Base-by-base conservation (phyloP, 2,888 invertebrate species). In the Desoria tigrina region DNA sequence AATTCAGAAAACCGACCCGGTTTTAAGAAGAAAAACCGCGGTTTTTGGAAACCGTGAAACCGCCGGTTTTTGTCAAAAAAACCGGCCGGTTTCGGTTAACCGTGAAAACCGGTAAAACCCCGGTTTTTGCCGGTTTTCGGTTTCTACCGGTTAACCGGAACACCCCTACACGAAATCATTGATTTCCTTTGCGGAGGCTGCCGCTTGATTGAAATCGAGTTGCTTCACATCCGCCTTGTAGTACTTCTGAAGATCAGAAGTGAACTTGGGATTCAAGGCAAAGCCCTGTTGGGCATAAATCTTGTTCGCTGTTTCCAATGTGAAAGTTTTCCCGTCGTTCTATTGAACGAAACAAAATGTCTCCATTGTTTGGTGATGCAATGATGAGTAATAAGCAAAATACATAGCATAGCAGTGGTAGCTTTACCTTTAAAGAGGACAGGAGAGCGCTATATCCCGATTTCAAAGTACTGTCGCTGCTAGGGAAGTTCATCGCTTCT, bases 271-370 rank as follows among this genome's bases (percentile, higher is more conserved):
- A 14, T 72, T 63, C 9, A 78, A 49, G 7, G 59, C 49, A 50
- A 72, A 76, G 2, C 76, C 76, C 2, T 71, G 64, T 49, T 76
- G 72, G 21, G 79, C 68, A 60, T 75, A 79, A 42, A 79, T 62
- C 18, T 76, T 74, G 69, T 79, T 79, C 2, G 78, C 79, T 26
- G 77, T 74, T 58, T 77, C 74, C 21, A 78, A 63, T 6, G 74
- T 76, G 58, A 72, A 73, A 39, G 67, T 63, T 16, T 71, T 61
- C 18, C 60, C 71, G 49, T 74, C 69, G 27, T 68, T 69, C 67
- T 69, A 60, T 21, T 9, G 4, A 23, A n/a, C n/a, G n/a, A n/a
- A n/a, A n/a, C 7, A 18, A 9, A 7, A 49, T 7, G n/a, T n/a
- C n/a, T n/a, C n/a, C 49, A 49, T 7, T 21, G 18, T 49, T 39